Conservation (phyloP, 2,888 invertebrate genomes). For the Antitype chi region DNA sequence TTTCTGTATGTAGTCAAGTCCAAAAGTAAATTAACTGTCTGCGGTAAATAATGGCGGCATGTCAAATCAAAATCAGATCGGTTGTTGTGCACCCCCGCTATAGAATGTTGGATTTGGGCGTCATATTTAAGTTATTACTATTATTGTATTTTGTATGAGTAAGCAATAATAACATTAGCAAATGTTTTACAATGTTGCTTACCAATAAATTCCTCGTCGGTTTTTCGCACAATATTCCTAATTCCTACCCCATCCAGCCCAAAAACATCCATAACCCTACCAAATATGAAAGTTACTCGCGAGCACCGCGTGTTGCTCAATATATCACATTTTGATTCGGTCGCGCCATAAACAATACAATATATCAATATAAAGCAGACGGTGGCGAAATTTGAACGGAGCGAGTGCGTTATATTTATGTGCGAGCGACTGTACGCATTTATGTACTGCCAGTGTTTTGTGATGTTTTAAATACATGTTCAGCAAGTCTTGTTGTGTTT, state of each 20-base stretch:
- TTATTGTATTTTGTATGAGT: neutral
- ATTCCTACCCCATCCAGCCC: constrained; percentile 75
- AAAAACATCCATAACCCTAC: constrained; percentile 82
- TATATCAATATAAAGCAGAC: constrained; percentile 91
- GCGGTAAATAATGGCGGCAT: too few relatives aligned
- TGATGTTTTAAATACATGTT: constrained; percentile 55
- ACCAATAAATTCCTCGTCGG: neutral
- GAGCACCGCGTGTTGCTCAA: constrained; percentile 86
- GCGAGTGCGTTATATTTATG: constrained; percentile 89
- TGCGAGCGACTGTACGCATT: constrained; percentile 67
- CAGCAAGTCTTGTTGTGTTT: constrained; percentile 17
- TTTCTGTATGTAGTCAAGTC: neutral
- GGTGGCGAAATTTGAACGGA: constrained; percentile 90
- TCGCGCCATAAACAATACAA: constrained; percentile 91
- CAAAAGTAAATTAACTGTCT: neutral
- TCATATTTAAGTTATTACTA: neutral
- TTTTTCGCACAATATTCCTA: constrained; percentile 2
- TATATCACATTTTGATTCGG: constrained; percentile 91
- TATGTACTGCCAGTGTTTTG: constrained; percentile 56
- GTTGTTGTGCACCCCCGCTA: neutral
- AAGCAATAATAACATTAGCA: neutral
- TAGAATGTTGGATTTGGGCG: neutral
- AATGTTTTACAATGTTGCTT: neutral
- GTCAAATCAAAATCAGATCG: neutral
- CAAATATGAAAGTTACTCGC: constrained; percentile 90